Conservation (phyloP, 2,797 vertebrate genomes). For the Sarcophilus harrisii region DNA sequence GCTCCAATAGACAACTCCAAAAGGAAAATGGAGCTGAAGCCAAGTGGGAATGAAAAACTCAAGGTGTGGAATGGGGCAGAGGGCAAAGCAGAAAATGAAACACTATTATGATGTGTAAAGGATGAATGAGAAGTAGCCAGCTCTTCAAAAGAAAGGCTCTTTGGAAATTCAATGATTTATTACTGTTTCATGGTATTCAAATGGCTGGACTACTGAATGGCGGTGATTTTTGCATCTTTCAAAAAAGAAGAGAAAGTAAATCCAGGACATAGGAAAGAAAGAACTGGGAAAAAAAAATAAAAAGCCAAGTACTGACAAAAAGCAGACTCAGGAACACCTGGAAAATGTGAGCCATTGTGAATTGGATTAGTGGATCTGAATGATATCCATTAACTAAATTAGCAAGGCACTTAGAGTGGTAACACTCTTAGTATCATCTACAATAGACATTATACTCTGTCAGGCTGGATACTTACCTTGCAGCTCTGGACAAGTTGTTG, state of each 20-base stretch:
- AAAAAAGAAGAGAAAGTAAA: constrained; percentile 32
- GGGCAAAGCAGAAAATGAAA: not conserved
- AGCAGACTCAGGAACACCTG: constrained; percentile 57
- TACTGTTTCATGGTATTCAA: constrained; percentile 5
- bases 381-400: constrained; percentile 30
- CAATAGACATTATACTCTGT: not conserved
- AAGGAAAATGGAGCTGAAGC: not conserved
- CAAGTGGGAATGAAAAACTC: not conserved
- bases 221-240: constrained; percentile 17
- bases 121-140: not conserved
- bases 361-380: constrained; percentile 52
- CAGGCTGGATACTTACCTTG: constrained; percentile 88
- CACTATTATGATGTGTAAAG: not conserved
- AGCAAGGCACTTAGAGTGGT: not conserved
- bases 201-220: not conserved
- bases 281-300: not conserved
- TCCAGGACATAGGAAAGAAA: constrained; percentile 32
- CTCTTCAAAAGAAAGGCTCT: not conserved
- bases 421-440: constrained; percentile 1
- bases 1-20: not conserved
- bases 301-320: constrained; percentile 58
- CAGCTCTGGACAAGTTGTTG: constrained; percentile 99
- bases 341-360: constrained; percentile 16
- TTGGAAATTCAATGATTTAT: not conserved
- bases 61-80: not conserved